Conservation (phyloP, 2,888 invertebrate species). For the Amphipoea oculea region DNA sequence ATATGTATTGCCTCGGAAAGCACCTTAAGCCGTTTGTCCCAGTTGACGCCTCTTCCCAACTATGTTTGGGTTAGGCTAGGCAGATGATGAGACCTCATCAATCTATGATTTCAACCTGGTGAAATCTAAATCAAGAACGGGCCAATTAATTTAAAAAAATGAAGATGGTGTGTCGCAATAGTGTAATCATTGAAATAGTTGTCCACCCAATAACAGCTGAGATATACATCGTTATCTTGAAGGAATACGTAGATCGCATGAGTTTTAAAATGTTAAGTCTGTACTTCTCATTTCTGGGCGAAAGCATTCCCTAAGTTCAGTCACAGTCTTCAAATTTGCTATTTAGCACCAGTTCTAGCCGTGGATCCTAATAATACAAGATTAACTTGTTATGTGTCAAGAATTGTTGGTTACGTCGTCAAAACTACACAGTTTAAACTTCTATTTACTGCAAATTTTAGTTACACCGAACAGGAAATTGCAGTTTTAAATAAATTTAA, state of each 20-base stretch:
- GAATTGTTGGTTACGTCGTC: neutral
- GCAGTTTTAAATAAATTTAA: slow-evolving; percentile 5
- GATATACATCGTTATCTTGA: neutral
- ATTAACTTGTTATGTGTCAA: neutral
- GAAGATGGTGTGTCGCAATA: no score
- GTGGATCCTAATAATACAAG: neutral
- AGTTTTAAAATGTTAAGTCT: neutral
- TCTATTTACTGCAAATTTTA: neutral
- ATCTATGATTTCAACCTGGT: no score
- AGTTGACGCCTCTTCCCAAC: no score
- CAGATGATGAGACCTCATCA: no score
- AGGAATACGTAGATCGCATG: neutral
- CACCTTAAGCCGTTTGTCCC: no score
- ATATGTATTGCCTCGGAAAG: no score
- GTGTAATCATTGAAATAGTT: no score
- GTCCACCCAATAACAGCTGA: no score
- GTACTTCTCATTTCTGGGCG: neutral
- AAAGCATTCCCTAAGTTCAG: neutral
- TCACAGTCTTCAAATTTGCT: no score
- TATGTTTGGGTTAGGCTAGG: no score
- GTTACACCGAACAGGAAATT: slow-evolving; percentile 6
- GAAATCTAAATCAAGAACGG: no score
- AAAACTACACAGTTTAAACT: neutral
- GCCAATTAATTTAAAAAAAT: no score
- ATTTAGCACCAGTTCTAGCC: neutral